Evolutionary conservation across 1,140 invertebrate genomes (phyloP).

Genomic region (Littorina saxatilis): DNA sequence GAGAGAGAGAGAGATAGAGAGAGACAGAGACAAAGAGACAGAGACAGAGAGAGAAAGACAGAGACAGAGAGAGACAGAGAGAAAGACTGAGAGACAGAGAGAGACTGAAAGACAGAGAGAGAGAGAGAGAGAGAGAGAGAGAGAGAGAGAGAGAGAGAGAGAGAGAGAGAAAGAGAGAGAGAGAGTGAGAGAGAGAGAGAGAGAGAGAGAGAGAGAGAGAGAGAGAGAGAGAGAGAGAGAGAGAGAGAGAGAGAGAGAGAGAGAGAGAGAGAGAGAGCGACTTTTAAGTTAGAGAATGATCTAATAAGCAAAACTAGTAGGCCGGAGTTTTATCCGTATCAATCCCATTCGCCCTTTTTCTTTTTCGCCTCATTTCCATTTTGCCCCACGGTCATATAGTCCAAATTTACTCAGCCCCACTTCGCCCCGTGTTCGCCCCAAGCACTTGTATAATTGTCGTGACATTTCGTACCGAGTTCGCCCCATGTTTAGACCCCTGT

Average conservation of each 20-base stretch:
- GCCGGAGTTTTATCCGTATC: too few species aligned
- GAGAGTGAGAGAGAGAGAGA: neutral
- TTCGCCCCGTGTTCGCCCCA: too few species aligned
- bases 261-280: too few species aligned
- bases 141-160: slow-evolving; percentile 21
- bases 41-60: neutral
- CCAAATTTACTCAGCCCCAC: too few species aligned
- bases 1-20: neutral
- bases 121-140: neutral
- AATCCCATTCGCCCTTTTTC: too few species aligned
- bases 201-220: neutral
- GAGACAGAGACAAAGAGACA: neutral
- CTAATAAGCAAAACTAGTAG: neutral
- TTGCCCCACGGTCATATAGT: too few species aligned
- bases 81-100: slow-evolving; percentile 1
- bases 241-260: slow-evolving; percentile 16
- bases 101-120: slow-evolving; percentile 20
- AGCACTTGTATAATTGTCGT: too few species aligned
- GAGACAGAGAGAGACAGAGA: neutral
- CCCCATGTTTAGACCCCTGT: too few species aligned
- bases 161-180: neutral
- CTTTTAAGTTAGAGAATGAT: too few species aligned
- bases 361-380: too few species aligned
- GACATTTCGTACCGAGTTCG: too few species aligned
- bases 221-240: neutral